Evolutionary conservation across 1,140 invertebrate species (phyloP).

Genomic region (Zaprionus inermis): DNA sequence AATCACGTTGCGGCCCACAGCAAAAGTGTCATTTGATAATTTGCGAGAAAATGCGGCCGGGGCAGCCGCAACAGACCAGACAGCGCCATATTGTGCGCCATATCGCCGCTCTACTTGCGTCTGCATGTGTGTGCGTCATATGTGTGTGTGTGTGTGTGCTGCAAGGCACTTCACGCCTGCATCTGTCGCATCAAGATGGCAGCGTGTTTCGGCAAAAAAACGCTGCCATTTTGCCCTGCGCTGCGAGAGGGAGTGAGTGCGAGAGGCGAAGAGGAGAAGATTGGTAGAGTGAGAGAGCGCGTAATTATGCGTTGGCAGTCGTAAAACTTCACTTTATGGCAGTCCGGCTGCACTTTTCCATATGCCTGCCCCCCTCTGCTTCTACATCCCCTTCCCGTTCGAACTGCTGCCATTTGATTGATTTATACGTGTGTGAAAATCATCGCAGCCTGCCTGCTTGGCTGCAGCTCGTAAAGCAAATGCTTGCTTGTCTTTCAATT

Average conservation of each 20-base stretch:
- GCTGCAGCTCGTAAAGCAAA: conserved; percentile 44
- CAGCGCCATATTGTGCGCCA: conserved; percentile 52
- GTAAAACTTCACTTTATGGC: conserved; percentile 77
- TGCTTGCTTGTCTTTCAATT: conserved; percentile 30
- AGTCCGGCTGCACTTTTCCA: conserved; percentile 43
- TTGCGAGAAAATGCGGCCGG: conserved; percentile 44
- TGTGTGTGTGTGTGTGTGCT: background rate
- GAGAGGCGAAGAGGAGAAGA: background rate
- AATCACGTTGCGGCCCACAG: conserved; percentile 32
- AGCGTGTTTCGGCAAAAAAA: conserved; percentile 3
- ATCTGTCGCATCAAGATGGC: conserved; percentile 61
- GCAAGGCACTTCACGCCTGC: conserved; percentile 67
- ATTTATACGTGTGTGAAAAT: conserved; percentile 75
- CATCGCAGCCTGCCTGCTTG: conserved; percentile 13
- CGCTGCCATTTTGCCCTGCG: background rate
- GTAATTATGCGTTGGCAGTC: conserved; percentile 76
- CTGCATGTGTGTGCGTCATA: conserved; percentile 18
- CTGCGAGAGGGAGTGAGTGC: background rate
- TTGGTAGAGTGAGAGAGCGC: conserved; percentile 57
- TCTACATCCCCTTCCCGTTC: conserved; percentile 1
- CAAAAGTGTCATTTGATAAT: conserved; percentile 55
- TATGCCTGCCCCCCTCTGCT: conserved; percentile 13
- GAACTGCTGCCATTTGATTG: conserved; percentile 52
- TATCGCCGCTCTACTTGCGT: conserved; percentile 22
- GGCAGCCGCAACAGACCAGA: conserved; percentile 4